A percentile compares a stretch with the other conserved stretches of the same genome.
phyloP scores from a whole-genome alignment of 1,140 invertebrate genomes.

The Batillaria attramentaria region DNA sequence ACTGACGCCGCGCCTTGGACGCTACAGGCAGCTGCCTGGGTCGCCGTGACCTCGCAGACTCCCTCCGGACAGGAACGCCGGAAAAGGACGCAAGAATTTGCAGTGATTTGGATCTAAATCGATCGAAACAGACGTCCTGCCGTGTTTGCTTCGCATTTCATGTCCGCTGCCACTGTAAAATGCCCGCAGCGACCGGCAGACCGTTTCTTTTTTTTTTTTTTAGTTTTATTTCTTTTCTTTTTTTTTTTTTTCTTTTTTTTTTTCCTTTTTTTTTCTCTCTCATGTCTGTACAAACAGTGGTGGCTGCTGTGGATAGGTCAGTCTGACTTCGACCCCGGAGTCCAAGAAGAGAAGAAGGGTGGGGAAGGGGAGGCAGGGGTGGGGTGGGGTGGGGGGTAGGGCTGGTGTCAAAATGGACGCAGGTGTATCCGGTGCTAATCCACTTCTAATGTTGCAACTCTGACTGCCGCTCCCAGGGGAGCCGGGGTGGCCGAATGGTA shows the following conservation, averaged over 20 bases:
- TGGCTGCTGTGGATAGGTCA: neutral
- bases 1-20: too few relatives aligned
- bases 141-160: neutral
- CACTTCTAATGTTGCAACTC: neutral
- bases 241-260: neutral
- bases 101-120: neutral
- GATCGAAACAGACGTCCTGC: neutral
- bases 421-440: too few relatives aligned
- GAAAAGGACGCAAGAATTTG: neutral
- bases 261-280: neutral
- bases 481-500: too few relatives aligned
- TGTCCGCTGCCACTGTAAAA: neutral
- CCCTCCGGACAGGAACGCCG: neutral
- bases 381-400: neutral
- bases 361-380: neutral
- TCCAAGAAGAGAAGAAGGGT: neutral
- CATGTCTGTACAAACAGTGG: neutral
- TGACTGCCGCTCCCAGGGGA: too few relatives aligned
- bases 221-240: neutral
- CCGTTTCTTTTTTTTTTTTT: neutral
- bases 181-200: neutral
- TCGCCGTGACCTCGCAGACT: neutral
- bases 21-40: too few relatives aligned
- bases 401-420: neutral
- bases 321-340: neutral